These are phyloP conservation scores for Pammene aurita DNA, from an alignment of 2,888 invertebrate species.

Conservation along the genomic window DNA sequence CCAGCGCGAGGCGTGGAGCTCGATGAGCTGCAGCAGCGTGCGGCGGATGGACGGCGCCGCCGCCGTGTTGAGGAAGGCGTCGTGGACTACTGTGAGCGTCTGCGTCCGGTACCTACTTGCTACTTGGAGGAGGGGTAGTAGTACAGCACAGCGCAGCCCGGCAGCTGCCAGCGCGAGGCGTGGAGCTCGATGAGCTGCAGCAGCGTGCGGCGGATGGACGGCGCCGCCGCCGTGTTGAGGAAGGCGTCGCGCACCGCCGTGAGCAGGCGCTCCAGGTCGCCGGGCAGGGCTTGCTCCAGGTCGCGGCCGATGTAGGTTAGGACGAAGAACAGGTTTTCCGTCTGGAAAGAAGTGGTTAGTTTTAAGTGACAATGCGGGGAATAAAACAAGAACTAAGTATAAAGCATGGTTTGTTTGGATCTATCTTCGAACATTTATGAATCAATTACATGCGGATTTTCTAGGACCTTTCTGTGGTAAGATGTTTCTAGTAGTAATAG, in stretches of 20 bases:
- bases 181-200: slow-evolving; percentile 95
- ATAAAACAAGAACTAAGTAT: no score
- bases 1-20: no score
- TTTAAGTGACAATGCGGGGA: no score
- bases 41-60: no score
- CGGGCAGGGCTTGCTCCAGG: slow-evolving; percentile 91
- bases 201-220: slow-evolving; percentile 91
- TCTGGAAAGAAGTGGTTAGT: slow-evolving; percentile 73
- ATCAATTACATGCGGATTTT: no score
- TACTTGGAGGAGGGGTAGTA: slow-evolving; percentile 87
- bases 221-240: slow-evolving; percentile 88
- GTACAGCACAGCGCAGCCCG: slow-evolving; percentile 94
- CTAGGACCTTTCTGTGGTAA: no score
- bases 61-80: no score
- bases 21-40: slow-evolving; percentile 92
- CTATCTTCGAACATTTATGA: no score
- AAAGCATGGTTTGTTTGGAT: no score
- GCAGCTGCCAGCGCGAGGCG: slow-evolving; percentile 95
- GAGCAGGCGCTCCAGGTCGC: slow-evolving; percentile 90
- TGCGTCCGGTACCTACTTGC: no score
- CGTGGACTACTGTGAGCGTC: no score
- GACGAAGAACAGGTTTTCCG: slow-evolving; percentile 94
- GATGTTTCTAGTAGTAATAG: no score
- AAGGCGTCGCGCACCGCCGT: slow-evolving; percentile 93
- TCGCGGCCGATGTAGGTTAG: slow-evolving; percentile 94